Percentiles rank a stretch among this genome's conserved stretches.
Conservation (phyloP, 2,888 invertebrate species). For the Zygogramma bicolorata region DNA sequence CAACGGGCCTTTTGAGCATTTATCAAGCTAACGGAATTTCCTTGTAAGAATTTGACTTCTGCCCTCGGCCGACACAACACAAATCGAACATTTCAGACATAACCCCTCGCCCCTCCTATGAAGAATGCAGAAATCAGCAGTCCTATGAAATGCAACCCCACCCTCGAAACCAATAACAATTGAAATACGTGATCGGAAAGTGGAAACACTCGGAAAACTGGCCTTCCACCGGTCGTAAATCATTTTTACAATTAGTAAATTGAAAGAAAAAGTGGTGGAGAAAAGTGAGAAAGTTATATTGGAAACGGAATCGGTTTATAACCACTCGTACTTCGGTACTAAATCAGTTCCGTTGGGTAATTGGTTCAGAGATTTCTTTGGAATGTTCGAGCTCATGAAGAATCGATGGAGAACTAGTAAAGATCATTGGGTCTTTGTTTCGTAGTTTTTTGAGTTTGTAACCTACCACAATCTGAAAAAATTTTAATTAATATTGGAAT, state of each 20-base stretch:
- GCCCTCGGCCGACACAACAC: conserved; percentile 19
- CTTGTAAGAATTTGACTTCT: conserved; percentile 40
- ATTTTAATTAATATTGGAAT: too few species aligned
- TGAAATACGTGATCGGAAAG: conserved; percentile 57
- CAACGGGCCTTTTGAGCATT: conserved; percentile 18
- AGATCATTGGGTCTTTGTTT: too few species aligned
- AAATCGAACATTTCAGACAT: conserved; percentile 25
- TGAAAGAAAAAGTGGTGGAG: conserved; percentile 49
- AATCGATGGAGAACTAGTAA: background rate
- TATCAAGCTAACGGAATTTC: conserved; percentile 43
- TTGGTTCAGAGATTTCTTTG: conserved; percentile 7
- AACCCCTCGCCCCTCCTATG: background rate
- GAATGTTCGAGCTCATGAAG: background rate
- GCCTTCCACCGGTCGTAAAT: conserved; percentile 53
- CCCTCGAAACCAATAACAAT: conserved; percentile 58
- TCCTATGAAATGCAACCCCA: conserved; percentile 51
- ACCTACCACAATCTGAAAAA: too few species aligned
- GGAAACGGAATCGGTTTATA: conserved; percentile 25
- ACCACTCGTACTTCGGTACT: conserved; percentile 14
- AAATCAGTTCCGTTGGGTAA: conserved; percentile 18
- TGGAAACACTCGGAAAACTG: conserved; percentile 40
- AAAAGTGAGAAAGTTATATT: conserved; percentile 47
- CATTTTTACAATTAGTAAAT: conserved; percentile 60
- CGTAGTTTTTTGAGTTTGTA: too few species aligned
- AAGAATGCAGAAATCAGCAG: conserved; percentile 54